phyloP scores from a whole-genome alignment of 1,140 invertebrate species.

The Lasioglossum baleicum region DNA sequence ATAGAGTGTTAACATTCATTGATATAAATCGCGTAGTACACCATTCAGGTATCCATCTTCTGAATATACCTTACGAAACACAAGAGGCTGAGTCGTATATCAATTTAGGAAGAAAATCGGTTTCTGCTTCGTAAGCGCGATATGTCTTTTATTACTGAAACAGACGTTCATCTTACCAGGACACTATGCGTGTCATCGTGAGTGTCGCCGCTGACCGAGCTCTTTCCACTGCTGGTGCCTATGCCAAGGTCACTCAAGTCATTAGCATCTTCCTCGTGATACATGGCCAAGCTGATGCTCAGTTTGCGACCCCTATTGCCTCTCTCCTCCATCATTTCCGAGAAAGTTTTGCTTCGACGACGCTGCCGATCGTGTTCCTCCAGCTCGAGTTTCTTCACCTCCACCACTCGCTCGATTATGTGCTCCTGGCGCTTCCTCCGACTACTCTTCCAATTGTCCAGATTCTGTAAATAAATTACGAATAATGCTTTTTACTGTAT shows the following conservation, averaged over 20 bases:
- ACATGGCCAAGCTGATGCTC: slow-evolving; percentile 83
- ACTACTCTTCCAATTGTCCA: slow-evolving; percentile 96
- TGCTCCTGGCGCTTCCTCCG: slow-evolving; percentile 93
- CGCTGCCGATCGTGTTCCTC: slow-evolving; percentile 87
- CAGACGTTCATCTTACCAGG: slow-evolving; percentile 80
- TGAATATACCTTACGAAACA: too few relatives aligned
- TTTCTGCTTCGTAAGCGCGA: too few relatives aligned
- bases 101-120: too few relatives aligned
- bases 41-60: too few relatives aligned
- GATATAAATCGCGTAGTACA: too few relatives aligned
- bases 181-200: slow-evolving; percentile 86
- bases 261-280: slow-evolving; percentile 89
- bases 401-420: slow-evolving; percentile 92
- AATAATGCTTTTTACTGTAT: too few relatives aligned
- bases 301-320: slow-evolving; percentile 80
- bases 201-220: slow-evolving; percentile 86
- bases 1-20: too few relatives aligned
- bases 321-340: slow-evolving; percentile 95
- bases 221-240: slow-evolving; percentile 87
- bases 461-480: slow-evolving; percentile 83
- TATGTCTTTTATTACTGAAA: too few relatives aligned
- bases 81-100: too few relatives aligned
- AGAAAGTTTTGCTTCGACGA: slow-evolving; percentile 93
- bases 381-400: slow-evolving; percentile 91
- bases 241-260: slow-evolving; percentile 91